Evolutionary conservation across 53 echinoderm and acorn worm species (phyloP).

Genomic region (Temnopleurus reevesii): DNA sequence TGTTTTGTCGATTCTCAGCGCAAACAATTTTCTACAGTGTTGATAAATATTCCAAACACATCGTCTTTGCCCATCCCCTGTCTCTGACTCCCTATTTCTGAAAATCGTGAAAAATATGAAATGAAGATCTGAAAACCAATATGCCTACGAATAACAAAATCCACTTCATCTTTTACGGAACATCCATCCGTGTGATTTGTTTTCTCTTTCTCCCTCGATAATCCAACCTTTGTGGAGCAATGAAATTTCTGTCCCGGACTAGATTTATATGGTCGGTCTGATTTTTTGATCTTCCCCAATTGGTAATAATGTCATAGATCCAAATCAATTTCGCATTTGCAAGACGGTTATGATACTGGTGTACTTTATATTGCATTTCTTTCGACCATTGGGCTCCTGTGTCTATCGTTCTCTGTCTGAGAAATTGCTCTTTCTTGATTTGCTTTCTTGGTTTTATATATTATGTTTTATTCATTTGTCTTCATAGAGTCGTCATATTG

Average conservation of each 20-base stretch:
- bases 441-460: background rate
- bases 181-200: conserved; percentile 18
- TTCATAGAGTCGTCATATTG: background rate
- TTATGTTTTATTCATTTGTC: background rate
- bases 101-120: conserved; percentile 30
- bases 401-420: background rate
- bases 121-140: background rate
- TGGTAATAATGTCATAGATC: conserved; percentile 60
- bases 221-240: background rate
- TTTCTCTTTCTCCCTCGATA: conserved; percentile 12
- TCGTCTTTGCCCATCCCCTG: background rate
- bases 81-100: background rate
- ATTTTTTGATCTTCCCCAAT: conserved; percentile 44
- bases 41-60: too few relatives aligned
- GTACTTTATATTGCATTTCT: conserved; percentile 51
- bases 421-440: background rate
- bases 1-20: too few relatives aligned
- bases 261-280: conserved; percentile 39
- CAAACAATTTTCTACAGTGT: too few relatives aligned
- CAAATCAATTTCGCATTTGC: conserved; percentile 59
- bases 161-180: conserved; percentile 1
- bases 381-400: background rate
- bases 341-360: conserved; percentile 38
- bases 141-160: conserved; percentile 4
- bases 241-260: background rate